These are phyloP conservation scores for Leptinotarsa rubiginosa DNA, from an alignment of 2,888 invertebrate genomes.

Conservation along the genomic window DNA sequence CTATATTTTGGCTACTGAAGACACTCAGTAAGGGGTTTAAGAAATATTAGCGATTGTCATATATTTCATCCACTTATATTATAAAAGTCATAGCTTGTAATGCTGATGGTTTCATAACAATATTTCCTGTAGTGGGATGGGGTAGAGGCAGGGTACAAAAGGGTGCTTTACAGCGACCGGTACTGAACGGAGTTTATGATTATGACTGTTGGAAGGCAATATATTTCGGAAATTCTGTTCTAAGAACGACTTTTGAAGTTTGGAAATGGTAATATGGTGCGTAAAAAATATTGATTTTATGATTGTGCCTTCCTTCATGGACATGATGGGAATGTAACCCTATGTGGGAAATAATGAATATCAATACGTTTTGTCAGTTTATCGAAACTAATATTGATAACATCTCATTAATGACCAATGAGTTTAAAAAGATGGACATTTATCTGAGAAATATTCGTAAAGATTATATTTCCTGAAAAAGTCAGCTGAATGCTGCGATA, in stretches of 20 bases:
- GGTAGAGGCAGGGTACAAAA: constrained; percentile 19
- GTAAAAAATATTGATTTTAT: neutral
- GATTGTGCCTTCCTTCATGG: neutral
- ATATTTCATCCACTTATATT: constrained; percentile 40
- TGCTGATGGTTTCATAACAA: constrained; percentile 27
- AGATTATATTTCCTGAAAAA: no score
- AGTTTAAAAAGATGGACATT: no score
- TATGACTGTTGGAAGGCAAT: constrained; percentile 4
- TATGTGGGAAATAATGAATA: neutral
- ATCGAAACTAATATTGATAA: no score
- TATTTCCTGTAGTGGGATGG: constrained; percentile 23
- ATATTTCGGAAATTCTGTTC: neutral
- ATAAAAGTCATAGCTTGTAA: constrained; percentile 40
- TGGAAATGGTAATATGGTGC: neutral
- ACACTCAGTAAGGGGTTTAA: constrained; percentile 35
- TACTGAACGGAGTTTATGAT: constrained; percentile 6
- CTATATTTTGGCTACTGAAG: constrained; percentile 42
- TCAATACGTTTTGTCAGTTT: no score
- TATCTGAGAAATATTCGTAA: no score
- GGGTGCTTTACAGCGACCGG: constrained; percentile 11
- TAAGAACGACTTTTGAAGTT: neutral
- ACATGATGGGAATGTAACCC: neutral
- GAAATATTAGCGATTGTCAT: constrained; percentile 42
- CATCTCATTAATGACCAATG: no score
- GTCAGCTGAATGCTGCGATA: no score